Evolutionary conservation across 2,113 vertebrate species (phyloP).

Genomic region (Phoxinus phoxinus): DNA sequence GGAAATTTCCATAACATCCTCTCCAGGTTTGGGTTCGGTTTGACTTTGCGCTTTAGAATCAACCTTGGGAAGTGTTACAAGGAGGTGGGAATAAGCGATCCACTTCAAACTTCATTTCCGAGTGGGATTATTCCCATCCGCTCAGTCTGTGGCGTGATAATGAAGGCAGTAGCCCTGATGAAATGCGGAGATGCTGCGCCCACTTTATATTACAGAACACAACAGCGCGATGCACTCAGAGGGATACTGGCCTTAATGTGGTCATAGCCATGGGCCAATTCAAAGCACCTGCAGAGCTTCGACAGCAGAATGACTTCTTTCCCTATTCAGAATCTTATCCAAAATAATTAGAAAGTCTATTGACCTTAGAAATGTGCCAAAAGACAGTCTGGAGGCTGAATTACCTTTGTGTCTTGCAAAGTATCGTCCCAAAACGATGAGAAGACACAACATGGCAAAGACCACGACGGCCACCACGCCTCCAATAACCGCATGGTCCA

Average conservation of each 20-base stretch:
- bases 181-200: conserved; percentile 51
- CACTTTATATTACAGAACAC: conserved; percentile 49
- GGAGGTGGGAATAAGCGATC: conserved; percentile 54
- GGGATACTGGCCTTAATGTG: conserved; percentile 43
- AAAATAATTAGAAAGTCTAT: conserved; percentile 54
- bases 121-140: conserved; percentile 60
- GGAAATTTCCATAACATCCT: conserved; percentile 65
- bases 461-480: conserved; percentile 98
- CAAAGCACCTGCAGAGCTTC: conserved; percentile 20
- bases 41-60: conserved; percentile 64
- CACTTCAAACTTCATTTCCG: conserved; percentile 64
- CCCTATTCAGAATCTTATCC: background rate
- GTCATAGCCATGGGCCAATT: conserved; percentile 20
- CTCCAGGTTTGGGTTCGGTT: conserved; percentile 61
- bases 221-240: conserved; percentile 32
- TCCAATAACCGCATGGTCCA: conserved; percentile 97
- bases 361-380: conserved; percentile 31
- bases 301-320: background rate
- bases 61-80: conserved; percentile 65
- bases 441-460: conserved; percentile 97
- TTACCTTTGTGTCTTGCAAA: conserved; percentile 99
- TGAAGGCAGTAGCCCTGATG: conserved; percentile 56
- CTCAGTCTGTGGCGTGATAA: conserved; percentile 56
- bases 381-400: conserved; percentile 18
- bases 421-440: conserved; percentile 96